Conservation (phyloP, 2,113 vertebrate genomes). For the Trinectes maculatus region DNA sequence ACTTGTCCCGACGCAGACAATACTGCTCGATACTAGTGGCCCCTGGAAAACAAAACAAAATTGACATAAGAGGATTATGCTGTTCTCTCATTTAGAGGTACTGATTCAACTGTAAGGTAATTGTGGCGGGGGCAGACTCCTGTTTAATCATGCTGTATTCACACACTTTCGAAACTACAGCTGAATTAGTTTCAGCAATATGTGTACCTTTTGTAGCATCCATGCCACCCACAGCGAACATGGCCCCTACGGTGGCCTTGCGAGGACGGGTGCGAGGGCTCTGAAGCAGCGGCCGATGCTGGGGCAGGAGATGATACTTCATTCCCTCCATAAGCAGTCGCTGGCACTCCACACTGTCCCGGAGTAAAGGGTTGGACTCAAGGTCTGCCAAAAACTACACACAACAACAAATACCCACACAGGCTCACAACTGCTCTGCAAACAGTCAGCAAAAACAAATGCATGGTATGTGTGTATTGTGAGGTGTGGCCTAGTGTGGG, state of each 20-base stretch:
- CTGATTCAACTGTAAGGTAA: not conserved
- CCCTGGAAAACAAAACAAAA: slow-evolving; percentile 77
- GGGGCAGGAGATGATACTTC: slow-evolving; percentile 98
- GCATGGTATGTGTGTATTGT: not conserved
- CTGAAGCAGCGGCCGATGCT: slow-evolving; percentile 92
- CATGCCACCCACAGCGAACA: slow-evolving; percentile 98
- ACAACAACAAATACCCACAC: slow-evolving; percentile 11
- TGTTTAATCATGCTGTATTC: not conserved
- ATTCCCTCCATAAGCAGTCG: slow-evolving; percentile 98
- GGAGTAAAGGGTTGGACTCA: slow-evolving; percentile 91
- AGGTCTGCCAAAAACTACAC: slow-evolving; percentile 94
- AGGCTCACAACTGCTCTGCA: slow-evolving; percentile 7
- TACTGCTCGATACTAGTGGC: slow-evolving; percentile 99
- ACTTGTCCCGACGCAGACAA: slow-evolving; percentile 92
- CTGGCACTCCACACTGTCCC: slow-evolving; percentile 96
- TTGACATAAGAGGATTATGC: not conserved
- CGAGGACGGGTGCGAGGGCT: slow-evolving; percentile 95
- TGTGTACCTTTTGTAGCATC: slow-evolving; percentile 93
- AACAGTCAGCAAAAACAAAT: slow-evolving; percentile 23
- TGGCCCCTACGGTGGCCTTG: slow-evolving; percentile 94
- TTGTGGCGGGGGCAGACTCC: not conserved
- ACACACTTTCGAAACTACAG: not conserved
- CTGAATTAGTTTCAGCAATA: too few relatives aligned
- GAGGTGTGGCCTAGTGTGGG: slow-evolving; percentile 2
- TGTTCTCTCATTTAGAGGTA: not conserved